These are phyloP conservation scores for Tuberolachnus salignus DNA, from an alignment of 2,888 invertebrate species.

Conservation along the genomic window DNA sequence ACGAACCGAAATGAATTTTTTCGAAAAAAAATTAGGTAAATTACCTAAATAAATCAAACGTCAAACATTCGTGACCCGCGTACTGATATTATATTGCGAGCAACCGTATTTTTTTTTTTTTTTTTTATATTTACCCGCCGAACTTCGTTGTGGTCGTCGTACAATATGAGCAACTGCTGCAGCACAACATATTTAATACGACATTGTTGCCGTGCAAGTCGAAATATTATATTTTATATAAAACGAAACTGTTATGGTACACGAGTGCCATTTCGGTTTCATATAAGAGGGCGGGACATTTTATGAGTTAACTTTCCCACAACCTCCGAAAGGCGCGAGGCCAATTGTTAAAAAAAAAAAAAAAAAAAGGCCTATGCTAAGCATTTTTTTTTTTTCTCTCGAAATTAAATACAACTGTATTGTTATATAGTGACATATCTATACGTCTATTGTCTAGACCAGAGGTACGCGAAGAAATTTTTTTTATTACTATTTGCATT, in stretches of 20 bases:
- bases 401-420: too few species aligned
- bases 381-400: too few species aligned
- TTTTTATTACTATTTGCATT: too few species aligned
- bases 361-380: too few species aligned
- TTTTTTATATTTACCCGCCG: background rate
- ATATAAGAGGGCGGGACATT: too few species aligned
- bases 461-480: too few species aligned
- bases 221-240: background rate
- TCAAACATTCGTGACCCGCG: conserved; percentile 13
- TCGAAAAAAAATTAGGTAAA: conserved; percentile 10
- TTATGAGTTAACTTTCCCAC: too few species aligned
- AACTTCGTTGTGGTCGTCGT: background rate
- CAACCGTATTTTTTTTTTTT: conserved; percentile 6
- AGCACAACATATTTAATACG: background rate
- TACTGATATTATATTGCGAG: background rate
- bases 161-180: background rate
- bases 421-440: too few species aligned
- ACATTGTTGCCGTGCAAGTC: background rate
- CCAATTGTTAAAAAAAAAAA: too few species aligned
- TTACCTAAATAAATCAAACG: conserved; percentile 12
- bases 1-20: background rate
- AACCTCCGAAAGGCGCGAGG: too few species aligned
- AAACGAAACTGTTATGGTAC: background rate
- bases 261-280: too few species aligned
- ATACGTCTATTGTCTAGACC: too few species aligned